These are phyloP conservation scores for Centroberyx gerrardi DNA, from an alignment of 2,797 vertebrate species.

Conservation along the genomic window DNA sequence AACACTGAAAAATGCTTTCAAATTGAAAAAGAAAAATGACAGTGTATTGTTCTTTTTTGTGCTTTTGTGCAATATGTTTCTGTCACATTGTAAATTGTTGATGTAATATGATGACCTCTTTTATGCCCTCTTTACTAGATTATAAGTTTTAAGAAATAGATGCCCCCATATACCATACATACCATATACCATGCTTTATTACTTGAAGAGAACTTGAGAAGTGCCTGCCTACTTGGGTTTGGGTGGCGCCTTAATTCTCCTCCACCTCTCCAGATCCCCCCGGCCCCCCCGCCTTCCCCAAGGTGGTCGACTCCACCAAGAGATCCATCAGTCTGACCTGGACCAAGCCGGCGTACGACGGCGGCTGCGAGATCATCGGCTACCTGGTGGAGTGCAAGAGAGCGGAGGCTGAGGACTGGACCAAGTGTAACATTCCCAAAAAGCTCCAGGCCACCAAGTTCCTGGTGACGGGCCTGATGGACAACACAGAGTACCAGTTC, in stretches of 20 bases:
- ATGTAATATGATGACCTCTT: too few relatives aligned
- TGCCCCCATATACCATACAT: not conserved
- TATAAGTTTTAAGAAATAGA: too few relatives aligned
- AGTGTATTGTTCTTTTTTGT: not conserved
- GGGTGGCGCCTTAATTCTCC: not conserved
- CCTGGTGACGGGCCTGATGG: conserved; percentile 90
- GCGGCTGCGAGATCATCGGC: conserved; percentile 97
- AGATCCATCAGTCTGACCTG: conserved; percentile 94
- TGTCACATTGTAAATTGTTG: not conserved
- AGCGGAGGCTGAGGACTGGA: conserved; percentile 92
- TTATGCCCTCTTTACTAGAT: too few relatives aligned
- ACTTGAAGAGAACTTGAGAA: not conserved
- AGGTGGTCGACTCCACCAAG: conserved; percentile 94
- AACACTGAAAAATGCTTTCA: too few relatives aligned
- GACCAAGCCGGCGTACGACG: conserved; percentile 98
- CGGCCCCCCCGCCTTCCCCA: conserved; percentile 97
- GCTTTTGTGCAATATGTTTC: not conserved
- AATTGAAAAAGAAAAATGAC: not conserved
- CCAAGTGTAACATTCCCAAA: conserved; percentile 94
- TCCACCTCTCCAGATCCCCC: conserved; percentile 90
- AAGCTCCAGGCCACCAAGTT: conserved; percentile 94
- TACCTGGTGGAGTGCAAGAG: conserved; percentile 96
- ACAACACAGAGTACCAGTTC: conserved; percentile 95
- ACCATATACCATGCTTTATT: not conserved
- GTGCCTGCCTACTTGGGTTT: too few relatives aligned